Evolutionary conservation across 2,113 vertebrate species (phyloP).

Genomic region (Nicator chloris): DNA sequence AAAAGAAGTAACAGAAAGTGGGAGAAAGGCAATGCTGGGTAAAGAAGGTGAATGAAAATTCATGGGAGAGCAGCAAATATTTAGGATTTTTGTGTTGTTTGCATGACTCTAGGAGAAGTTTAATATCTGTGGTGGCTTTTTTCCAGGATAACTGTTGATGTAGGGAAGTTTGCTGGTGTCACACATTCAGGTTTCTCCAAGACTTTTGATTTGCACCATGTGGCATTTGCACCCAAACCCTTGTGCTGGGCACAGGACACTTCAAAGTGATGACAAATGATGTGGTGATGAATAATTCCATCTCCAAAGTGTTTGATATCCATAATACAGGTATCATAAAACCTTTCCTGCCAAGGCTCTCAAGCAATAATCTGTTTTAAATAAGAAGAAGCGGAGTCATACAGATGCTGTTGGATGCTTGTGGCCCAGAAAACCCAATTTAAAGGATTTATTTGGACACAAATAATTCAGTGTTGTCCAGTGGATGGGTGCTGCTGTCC

Average conservation of each 20-base stretch:
- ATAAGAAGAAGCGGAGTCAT: fast-evolving
- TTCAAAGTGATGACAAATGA: neutral
- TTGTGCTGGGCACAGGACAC: neutral
- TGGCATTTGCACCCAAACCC: neutral
- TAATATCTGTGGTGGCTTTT: neutral
- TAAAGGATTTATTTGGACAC: neutral
- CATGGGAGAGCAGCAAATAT: neutral
- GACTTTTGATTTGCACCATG: neutral
- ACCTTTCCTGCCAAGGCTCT: neutral
- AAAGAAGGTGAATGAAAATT: neutral
- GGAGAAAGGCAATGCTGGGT: neutral
- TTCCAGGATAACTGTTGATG: neutral
- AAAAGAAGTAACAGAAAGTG: neutral
- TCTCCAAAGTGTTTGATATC: neutral
- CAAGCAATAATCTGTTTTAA: neutral
- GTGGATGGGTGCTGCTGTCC: neutral
- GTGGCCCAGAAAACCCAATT: neutral
- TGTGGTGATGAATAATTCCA: neutral
- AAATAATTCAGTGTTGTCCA: neutral
- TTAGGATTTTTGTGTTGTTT: neutral
- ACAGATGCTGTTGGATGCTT: neutral
- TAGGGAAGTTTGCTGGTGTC: neutral
- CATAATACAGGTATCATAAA: neutral
- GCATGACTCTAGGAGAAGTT: neutral
- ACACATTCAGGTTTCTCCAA: neutral